These are phyloP conservation scores for Anneissia japonica DNA, from an alignment of 35 echinoderm and acorn worm species.

Conservation along the genomic window DNA sequence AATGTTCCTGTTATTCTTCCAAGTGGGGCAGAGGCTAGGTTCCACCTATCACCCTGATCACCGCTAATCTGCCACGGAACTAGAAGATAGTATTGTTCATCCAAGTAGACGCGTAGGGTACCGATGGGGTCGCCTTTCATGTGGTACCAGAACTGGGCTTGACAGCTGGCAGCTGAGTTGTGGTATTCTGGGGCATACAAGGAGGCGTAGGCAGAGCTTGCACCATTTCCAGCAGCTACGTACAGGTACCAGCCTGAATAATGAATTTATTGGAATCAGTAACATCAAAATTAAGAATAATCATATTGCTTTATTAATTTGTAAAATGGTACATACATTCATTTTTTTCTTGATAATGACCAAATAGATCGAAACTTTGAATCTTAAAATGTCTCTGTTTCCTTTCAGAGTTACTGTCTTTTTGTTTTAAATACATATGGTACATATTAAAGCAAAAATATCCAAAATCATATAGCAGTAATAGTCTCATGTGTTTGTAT, in stretches of 20 bases:
- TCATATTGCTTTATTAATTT: not conserved
- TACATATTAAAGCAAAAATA: no score
- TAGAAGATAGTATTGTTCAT: slow-evolving; percentile 46
- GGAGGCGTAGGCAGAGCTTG: slow-evolving; percentile 29
- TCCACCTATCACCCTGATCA: slow-evolving; percentile 69
- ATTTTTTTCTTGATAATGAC: no score
- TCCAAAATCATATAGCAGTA: no score
- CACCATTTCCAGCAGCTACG: slow-evolving; percentile 38
- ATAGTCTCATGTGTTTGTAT: no score
- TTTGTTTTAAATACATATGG: no score
- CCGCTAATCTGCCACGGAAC: slow-evolving; percentile 23
- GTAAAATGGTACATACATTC: no score
- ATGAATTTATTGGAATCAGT: no score
- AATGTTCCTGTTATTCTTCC: slow-evolving; percentile 64
- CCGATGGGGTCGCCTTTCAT: slow-evolving; percentile 66
- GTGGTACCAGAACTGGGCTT: slow-evolving; percentile 75
- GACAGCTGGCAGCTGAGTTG: slow-evolving; percentile 72
- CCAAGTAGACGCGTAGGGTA: slow-evolving; percentile 39
- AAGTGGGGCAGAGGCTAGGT: slow-evolving; percentile 32
- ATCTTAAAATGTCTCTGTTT: no score
- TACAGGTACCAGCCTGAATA: slow-evolving; percentile 74
- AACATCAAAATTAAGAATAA: not conserved
- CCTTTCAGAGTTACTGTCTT: no score
- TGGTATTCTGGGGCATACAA: slow-evolving; percentile 39
- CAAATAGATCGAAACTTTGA: no score